Conservation (phyloP, 2,888 invertebrate species). For the Cheiracanthium punctorium region DNA sequence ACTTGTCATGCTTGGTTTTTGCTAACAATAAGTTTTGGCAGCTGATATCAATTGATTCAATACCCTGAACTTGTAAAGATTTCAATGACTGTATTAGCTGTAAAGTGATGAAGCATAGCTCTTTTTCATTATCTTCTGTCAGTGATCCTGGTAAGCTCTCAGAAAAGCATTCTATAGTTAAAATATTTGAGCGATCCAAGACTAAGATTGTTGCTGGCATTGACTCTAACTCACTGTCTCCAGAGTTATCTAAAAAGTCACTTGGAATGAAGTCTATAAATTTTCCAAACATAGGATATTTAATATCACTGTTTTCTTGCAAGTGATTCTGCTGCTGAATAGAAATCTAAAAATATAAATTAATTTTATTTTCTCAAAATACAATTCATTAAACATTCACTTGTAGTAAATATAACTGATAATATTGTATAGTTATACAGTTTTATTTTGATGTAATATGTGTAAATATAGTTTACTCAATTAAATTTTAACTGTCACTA, state of each 20-base stretch:
- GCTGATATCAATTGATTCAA: slow-evolving; percentile 85
- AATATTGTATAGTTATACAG: too few species aligned
- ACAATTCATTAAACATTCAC: not conserved
- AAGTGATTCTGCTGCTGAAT: slow-evolving; percentile 45
- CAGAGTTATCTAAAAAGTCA: slow-evolving; percentile 36
- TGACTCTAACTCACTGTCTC: slow-evolving; percentile 38
- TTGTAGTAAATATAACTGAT: too few species aligned
- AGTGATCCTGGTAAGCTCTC: slow-evolving; percentile 39
- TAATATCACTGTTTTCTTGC: slow-evolving; percentile 33
- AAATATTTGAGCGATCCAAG: slow-evolving; percentile 44
- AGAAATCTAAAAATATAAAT: slow-evolving; percentile 26
- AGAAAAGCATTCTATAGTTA: slow-evolving; percentile 58
- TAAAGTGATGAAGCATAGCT: slow-evolving; percentile 86
- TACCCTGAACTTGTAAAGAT: slow-evolving; percentile 87
- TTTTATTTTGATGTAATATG: not conserved
- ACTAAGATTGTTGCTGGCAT: slow-evolving; percentile 55
- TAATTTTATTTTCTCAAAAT: not conserved
- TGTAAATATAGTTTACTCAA: not conserved
- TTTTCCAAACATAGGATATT: slow-evolving; percentile 65
- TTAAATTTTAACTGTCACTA: too few species aligned
- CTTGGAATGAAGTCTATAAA: slow-evolving; percentile 45
- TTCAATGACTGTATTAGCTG: slow-evolving; percentile 89
- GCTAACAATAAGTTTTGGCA: slow-evolving; percentile 83
- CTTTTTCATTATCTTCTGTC: slow-evolving; percentile 74
- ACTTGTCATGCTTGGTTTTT: slow-evolving; percentile 72